These are phyloP conservation scores for Pogonomyrmex barbatus DNA, from an alignment of 1,140 invertebrate species.

Conservation along the genomic window DNA sequence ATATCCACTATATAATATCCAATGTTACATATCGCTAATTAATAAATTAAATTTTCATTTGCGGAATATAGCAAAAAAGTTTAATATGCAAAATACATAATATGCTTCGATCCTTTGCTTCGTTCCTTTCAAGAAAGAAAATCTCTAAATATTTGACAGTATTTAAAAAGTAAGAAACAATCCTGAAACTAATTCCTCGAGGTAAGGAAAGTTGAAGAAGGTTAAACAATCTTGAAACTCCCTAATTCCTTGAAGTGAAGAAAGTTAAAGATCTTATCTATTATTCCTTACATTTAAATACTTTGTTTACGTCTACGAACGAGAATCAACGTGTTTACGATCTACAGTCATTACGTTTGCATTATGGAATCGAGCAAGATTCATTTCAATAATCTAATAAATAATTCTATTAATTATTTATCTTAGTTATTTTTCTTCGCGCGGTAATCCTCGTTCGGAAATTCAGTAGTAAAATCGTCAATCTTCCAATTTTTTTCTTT, in stretches of 20 bases:
- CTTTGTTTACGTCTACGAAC: neutral
- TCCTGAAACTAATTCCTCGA: too few relatives aligned
- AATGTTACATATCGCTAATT: neutral
- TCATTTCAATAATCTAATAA: conserved; percentile 8
- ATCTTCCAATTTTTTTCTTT: conserved; percentile 30
- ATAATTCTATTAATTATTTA: neutral
- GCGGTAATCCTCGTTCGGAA: conserved; percentile 61
- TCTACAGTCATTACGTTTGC: neutral
- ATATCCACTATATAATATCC: conserved; percentile 16
- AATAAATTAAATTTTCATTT: neutral
- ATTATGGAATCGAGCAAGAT: neutral
- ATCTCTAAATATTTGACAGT: neutral
- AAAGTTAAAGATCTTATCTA: too few relatives aligned
- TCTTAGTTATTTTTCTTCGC: neutral
- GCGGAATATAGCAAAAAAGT: too few relatives aligned
- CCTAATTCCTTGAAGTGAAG: too few relatives aligned
- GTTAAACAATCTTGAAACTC: too few relatives aligned
- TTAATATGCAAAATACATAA: too few relatives aligned
- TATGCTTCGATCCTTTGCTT: neutral
- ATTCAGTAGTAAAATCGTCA: conserved; percentile 75
- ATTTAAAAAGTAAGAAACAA: too few relatives aligned
- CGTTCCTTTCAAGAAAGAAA: neutral
- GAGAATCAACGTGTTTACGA: neutral
- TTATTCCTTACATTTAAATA: too few relatives aligned
- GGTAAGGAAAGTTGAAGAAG: too few relatives aligned